Base-by-base conservation (phyloP, 2,888 invertebrate species). In the Protula sp. region DNA sequence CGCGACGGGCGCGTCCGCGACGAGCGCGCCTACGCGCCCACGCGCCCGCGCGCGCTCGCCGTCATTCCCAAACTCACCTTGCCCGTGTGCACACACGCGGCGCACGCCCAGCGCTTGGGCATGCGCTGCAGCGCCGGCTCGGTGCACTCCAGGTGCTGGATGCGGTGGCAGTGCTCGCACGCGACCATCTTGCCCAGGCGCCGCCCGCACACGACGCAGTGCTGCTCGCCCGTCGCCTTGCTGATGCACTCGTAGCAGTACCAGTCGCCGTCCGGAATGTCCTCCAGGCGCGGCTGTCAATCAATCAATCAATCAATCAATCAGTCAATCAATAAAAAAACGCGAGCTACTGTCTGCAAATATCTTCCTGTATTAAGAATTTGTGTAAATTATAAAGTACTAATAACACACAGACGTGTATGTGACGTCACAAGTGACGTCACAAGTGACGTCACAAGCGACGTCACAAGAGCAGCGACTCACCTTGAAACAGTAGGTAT, bases 251-350 rank as follows among this genome's bases (percentile, higher is more conserved):
- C 93, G 85, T 90, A 93, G 82, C 95, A 97, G 82, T 92, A 97
- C 97, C 97, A 98, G 82, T 98, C 95, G 30, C 97, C 97, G 71
- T 94, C 94, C 24, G 98, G 97, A 82, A 98, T 95, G 75, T 89
- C 89, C 61, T 92, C 92, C 91, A 98, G 91, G 80, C 89, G 87
- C 66, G 97, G 97, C 81, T 82, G 73, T 51, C 76, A 73, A 9
- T n/a, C n/a, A n/a, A n/a, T n/a, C n/a, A n/a, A n/a, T n/a, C n/a
- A n/a, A n/a, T n/a, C n/a, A n/a, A n/a, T n/a, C n/a, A n/a, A n/a
- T n/a, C n/a, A n/a, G n/a, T n/a, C n/a, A n/a, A n/a, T n/a, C n/a
- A n/a, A n/a, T n/a, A n/a, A n/a, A n/a, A n/a, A n/a, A n/a, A n/a
- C n/a, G n/a, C n/a, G n/a, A n/a, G n/a, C n/a, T n/a, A n/a, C n/a